These are phyloP conservation scores for Acanthosepion esculentum DNA, from an alignment of 2,888 invertebrate genomes.

Conservation along the genomic window DNA sequence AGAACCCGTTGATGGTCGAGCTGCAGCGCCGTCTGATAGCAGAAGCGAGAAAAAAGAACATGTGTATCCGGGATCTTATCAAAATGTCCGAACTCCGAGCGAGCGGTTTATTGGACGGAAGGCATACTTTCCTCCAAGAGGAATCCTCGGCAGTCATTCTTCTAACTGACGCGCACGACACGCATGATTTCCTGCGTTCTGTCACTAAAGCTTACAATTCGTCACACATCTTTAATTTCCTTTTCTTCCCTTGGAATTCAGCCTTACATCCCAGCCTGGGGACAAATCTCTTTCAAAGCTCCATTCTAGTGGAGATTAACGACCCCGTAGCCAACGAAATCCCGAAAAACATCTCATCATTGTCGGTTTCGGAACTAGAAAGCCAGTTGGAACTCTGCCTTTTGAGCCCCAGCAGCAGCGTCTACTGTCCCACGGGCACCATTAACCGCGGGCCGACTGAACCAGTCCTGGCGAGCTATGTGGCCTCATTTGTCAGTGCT, in stretches of 20 bases:
- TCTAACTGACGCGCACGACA: conserved; percentile 52
- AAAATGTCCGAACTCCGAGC: background rate
- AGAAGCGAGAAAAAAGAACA: conserved; percentile 3
- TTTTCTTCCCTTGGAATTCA: conserved; percentile 55
- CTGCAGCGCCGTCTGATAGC: background rate
- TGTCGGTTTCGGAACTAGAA: conserved; percentile 39
- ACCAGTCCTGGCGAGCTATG: conserved; percentile 3
- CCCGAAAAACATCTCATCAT: conserved; percentile 20
- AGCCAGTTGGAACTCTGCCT: conserved; percentile 40
- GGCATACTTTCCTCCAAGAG: background rate
- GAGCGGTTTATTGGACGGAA: background rate
- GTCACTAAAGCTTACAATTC: conserved; percentile 18
- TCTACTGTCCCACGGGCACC: conserved; percentile 43
- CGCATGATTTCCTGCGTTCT: conserved; percentile 48
- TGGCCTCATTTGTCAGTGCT: background rate
- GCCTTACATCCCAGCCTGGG: conserved; percentile 43
- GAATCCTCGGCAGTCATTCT: conserved; percentile 51
- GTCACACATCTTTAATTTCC: conserved; percentile 50
- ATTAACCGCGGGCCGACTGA: background rate
- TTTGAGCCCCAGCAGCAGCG: conserved; percentile 34
- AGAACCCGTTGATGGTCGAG: background rate
- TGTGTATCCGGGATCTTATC: conserved; percentile 37
- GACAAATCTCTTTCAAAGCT: conserved; percentile 46
- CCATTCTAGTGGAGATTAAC: conserved; percentile 24
- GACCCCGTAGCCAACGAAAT: conserved; percentile 39